phyloP scores from a whole-genome alignment of 2,888 invertebrate genomes.

The Himalopsyche japonica region DNA sequence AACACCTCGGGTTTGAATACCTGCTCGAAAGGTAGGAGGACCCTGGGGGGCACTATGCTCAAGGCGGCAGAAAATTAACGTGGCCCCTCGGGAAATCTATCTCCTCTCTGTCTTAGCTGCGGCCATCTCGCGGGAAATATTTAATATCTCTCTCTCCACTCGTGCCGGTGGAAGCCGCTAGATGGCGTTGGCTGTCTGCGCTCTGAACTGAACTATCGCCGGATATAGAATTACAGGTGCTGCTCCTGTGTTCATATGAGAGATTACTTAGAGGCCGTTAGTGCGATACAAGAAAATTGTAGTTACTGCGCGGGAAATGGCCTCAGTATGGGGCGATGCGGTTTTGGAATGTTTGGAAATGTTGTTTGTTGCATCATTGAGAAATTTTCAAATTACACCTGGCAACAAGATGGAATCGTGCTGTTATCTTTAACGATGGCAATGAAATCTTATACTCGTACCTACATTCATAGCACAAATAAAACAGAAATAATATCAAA shows the following conservation, averaged over 20 bases:
- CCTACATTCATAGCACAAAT: not conserved
- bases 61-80: conserved; percentile 79
- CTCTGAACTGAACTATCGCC: conserved; percentile 1
- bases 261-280: conserved; percentile 8
- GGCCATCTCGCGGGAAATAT: conserved; percentile 55
- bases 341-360: not conserved
- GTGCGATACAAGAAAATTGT: conserved; percentile 15
- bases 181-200: conserved; percentile 28
- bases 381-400: not conserved
- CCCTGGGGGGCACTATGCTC: conserved; percentile 71
- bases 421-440: not conserved
- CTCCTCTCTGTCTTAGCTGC: conserved; percentile 52
- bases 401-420: not conserved
- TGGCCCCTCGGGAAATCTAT: conserved; percentile 69
- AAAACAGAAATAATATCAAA: not conserved
- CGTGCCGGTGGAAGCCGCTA: conserved; percentile 12
- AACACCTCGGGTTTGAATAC: conserved; percentile 61
- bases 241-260: conserved; percentile 12
- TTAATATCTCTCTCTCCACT: conserved; percentile 50
- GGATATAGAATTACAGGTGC: not conserved
- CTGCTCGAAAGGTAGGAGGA: conserved; percentile 60
- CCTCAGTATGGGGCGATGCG: not conserved
- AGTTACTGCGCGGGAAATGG: not conserved
- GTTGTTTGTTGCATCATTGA: not conserved
- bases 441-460: not conserved